Conservation (phyloP, 2,113 vertebrate species). For the Xiphophorus hellerii region DNA sequence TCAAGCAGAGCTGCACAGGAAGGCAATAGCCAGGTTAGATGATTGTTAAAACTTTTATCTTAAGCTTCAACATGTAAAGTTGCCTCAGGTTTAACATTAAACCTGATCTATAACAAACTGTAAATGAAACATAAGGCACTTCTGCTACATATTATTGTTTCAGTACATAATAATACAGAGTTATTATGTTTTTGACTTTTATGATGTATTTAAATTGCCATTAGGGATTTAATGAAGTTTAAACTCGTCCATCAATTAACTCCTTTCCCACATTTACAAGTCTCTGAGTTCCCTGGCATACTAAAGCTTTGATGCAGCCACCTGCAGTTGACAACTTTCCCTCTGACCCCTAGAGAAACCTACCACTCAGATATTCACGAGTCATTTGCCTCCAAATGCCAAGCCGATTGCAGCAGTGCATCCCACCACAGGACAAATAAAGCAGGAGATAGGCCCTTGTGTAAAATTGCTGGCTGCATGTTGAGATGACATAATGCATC, state of each 20-base stretch:
- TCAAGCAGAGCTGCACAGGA: too few species aligned
- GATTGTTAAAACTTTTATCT: background rate
- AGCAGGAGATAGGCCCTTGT: slow-evolving; percentile 45
- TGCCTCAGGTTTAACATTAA: background rate
- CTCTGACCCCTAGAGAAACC: slow-evolving; percentile 47
- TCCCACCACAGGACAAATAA: slow-evolving; percentile 54
- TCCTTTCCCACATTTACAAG: background rate
- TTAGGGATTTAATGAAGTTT: background rate
- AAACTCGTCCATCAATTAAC: slow-evolving; percentile 4
- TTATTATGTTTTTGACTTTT: background rate
- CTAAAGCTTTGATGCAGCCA: slow-evolving; percentile 11
- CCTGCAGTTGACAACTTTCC: slow-evolving; percentile 3
- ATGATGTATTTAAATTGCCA: background rate
- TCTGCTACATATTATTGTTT: background rate
- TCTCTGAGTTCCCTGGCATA: slow-evolving; percentile 4
- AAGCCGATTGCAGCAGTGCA: slow-evolving; percentile 49
- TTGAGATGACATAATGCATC: slow-evolving; percentile 67
- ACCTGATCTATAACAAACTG: background rate
- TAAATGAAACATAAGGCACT: background rate
- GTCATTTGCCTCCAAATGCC: slow-evolving; percentile 64
- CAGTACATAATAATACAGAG: background rate
- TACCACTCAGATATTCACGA: slow-evolving; percentile 29
- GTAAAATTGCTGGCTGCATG: slow-evolving; percentile 56
- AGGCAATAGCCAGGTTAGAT: background rate
- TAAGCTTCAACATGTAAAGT: background rate